Evolutionary conservation across 2,888 invertebrate genomes (phyloP).

Genomic region (Spialia ferax): DNA sequence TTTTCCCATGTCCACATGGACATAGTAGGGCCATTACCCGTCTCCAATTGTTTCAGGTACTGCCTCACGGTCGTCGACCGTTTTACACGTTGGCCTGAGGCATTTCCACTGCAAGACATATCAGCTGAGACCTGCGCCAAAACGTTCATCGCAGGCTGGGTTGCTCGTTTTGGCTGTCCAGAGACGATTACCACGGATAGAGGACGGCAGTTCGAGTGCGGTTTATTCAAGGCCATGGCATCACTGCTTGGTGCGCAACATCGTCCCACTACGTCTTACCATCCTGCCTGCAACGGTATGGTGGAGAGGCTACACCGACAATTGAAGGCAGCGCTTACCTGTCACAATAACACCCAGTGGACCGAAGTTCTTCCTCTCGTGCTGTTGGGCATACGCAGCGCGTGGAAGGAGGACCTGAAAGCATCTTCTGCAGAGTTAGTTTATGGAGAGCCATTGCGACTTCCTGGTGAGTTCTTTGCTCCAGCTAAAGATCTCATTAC

Average conservation of each 20-base stretch:
- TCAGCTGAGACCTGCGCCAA: neutral
- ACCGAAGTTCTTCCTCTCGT: neutral
- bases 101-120: neutral
- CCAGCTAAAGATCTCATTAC: neutral
- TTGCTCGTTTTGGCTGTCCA: neutral
- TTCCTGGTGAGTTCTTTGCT: slow-evolving; percentile 3
- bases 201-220: neutral
- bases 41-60: slow-evolving; percentile 16
- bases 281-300: slow-evolving; percentile 8
- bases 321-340: slow-evolving; percentile 5
- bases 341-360: neutral
- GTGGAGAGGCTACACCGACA: slow-evolving; percentile 6
- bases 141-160: neutral
- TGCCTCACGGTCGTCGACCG: slow-evolving; percentile 7
- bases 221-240: neutral
- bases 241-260: slow-evolving; percentile 11
- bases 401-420: slow-evolving; percentile 6
- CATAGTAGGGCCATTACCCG: slow-evolving; percentile 10
- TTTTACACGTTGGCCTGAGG: slow-evolving; percentile 2
- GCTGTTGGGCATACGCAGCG: slow-evolving; percentile 1
- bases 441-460: slow-evolving; percentile 1
- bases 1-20: slow-evolving; percentile 12
- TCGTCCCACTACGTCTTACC: slow-evolving; percentile 11
- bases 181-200: neutral
- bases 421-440: neutral